phyloP scores from a whole-genome alignment of 2,113 vertebrate species.

The Gymnogyps californianus region DNA sequence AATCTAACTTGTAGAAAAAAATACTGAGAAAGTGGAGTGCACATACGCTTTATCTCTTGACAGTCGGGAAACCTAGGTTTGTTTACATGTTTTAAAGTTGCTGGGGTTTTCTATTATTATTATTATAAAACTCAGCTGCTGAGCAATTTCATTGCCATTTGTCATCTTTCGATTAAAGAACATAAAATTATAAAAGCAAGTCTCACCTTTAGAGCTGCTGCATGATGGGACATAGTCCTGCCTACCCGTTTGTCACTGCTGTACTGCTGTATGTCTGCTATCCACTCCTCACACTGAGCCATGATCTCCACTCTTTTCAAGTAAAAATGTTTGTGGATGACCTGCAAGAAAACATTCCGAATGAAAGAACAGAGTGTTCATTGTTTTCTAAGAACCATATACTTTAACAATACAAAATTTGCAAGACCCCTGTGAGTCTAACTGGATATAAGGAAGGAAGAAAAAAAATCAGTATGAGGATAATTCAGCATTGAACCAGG shows the following conservation, averaged over 20 bases:
- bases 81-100: background rate
- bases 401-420: background rate
- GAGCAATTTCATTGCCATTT: background rate
- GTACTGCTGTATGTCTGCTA: conserved; percentile 98
- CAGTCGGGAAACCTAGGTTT: background rate
- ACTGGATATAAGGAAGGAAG: background rate
- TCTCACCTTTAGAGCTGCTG: conserved; percentile 94
- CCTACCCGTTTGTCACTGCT: conserved; percentile 98
- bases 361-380: background rate
- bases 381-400: background rate
- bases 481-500: background rate
- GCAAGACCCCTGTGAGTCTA: background rate
- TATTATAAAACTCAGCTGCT: background rate
- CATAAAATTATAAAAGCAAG: background rate
- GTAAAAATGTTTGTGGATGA: conserved; percentile 99
- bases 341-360: conserved; percentile 69
- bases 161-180: background rate
- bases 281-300: conserved; percentile 98
- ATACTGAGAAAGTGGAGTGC: background rate
- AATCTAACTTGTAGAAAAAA: background rate
- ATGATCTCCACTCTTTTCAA: conserved; percentile 96
- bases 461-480: background rate
- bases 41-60: background rate
- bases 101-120: background rate
- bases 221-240: conserved; percentile 98